These are phyloP conservation scores for Marcusenius ussheri DNA, from an alignment of 2,113 vertebrate species.

Conservation along the genomic window DNA sequence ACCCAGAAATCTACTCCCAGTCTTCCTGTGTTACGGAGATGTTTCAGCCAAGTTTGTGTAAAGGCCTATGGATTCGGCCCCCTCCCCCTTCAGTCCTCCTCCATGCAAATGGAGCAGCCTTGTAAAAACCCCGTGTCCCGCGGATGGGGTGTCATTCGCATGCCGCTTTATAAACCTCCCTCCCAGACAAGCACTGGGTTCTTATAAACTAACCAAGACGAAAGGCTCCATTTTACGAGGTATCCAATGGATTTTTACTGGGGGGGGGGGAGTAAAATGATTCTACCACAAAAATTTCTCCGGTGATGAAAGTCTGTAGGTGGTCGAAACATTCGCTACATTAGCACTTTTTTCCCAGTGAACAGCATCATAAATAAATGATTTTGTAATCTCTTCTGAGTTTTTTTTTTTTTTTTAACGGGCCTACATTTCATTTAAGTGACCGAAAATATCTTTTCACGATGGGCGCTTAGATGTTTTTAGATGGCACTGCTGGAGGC, in stretches of 20 bases:
- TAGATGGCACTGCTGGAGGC: not conserved
- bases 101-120: constrained; percentile 63
- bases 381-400: constrained; percentile 4
- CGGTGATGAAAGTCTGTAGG: not conserved
- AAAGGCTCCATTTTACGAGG: constrained; percentile 64
- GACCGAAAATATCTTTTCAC: not conserved
- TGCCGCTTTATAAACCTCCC: constrained; percentile 65
- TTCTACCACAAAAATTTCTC: constrained; percentile 4
- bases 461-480: not conserved
- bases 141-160: constrained; percentile 72
- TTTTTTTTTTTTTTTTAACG: not conserved
- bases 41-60: constrained; percentile 53
- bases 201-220: constrained; percentile 83
- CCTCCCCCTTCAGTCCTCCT: constrained; percentile 61
- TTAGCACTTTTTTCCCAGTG: not conserved
- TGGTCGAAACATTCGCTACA: not conserved
- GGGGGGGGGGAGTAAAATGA: constrained; percentile 36
- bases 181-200: constrained; percentile 72
- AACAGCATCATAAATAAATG: constrained; percentile 11
- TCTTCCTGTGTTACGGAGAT: constrained; percentile 56
- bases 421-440: constrained; percentile 1
- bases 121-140: constrained; percentile 75
- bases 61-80: constrained; percentile 38
- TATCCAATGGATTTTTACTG: constrained; percentile 45
- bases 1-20: constrained; percentile 46